Conservation (phyloP, 2,888 invertebrate species). For the Chouioia cunea region DNA sequence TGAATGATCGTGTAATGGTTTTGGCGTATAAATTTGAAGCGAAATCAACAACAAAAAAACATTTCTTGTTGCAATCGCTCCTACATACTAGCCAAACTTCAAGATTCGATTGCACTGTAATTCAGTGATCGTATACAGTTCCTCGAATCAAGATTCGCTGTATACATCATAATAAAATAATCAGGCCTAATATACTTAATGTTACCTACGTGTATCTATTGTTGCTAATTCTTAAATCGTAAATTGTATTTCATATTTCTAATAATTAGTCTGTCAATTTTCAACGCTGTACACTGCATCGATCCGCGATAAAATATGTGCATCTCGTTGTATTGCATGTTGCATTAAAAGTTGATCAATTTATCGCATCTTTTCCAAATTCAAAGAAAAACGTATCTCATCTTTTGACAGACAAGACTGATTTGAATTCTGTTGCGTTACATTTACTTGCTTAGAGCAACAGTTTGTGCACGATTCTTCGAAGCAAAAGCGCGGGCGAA, state of each 20-base stretch:
- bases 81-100: slow-evolving; percentile 40
- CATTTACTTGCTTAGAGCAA: slow-evolving; percentile 33
- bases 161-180: slow-evolving; percentile 58
- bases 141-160: slow-evolving; percentile 42
- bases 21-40: slow-evolving; percentile 18
- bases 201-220: slow-evolving; percentile 65
- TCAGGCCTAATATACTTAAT: slow-evolving; percentile 68
- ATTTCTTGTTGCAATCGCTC: slow-evolving; percentile 42
- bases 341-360: slow-evolving; percentile 19
- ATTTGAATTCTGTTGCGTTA: slow-evolving; percentile 48
- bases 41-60: slow-evolving; percentile 27
- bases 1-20: slow-evolving; percentile 1
- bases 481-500: slow-evolving; percentile 21
- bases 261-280: slow-evolving; percentile 62
- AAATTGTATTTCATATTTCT: slow-evolving; percentile 54
- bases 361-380: slow-evolving; percentile 24
- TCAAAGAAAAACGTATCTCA: slow-evolving; percentile 47
- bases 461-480: slow-evolving; percentile 25
- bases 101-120: slow-evolving; percentile 31
- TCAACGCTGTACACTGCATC: slow-evolving; percentile 56
- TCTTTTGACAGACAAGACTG: slow-evolving; percentile 57
- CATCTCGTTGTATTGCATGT: slow-evolving; percentile 41
- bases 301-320: slow-evolving; percentile 44
- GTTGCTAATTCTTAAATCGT: slow-evolving; percentile 65
- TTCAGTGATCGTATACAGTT: slow-evolving; percentile 27